Base-by-base conservation (phyloP, 2,888 invertebrate genomes). In the Hofmannophila pseudospretella region DNA sequence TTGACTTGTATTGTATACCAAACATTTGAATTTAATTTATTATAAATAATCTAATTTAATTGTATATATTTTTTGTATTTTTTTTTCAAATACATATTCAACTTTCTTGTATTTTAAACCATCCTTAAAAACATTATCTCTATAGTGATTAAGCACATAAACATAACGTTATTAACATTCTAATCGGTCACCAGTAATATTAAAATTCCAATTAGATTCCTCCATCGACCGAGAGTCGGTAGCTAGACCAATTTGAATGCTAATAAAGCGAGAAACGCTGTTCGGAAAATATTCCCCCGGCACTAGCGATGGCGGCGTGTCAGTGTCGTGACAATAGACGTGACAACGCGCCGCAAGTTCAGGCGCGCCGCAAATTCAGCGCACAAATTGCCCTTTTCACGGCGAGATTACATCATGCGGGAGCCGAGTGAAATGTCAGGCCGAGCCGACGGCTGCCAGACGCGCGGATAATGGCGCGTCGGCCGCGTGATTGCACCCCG, bases 321-420 rank as follows among this genome's bases (percentile, higher is more conserved):
- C 50, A 51, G 53, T 54, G 51, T 48, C 54, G 64, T 58, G 67
- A 70, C 70, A 75, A 82, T 75, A 78, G 79, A 81, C 79, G 78
- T 79, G 82, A 81, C 84, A 78, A 73, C 73, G 66, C 67, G 75
- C 74, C 67, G 58, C 80, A 74, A 81, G 78, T 75, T 74, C 77
- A 71, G 79, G 73, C 81, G 70, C 73, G 74, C 85, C 82, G 77
- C 86, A 86, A 82, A 84, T 85, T 85, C 84, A 82, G 74, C 84
- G 75, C 81, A 84, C 85, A 85, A 86, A 86, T 86, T 85, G 86
- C 82, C 86, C 86, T 84, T 85, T 86, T 86, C 86, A 84, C 85
- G 78, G 82, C 73, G 85, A 86, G 87, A 86, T 87, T 86, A 85
- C 85, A 86, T 86, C 85, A 84, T 85, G 86, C 84, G 85, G 86